Evolutionary conservation across 2,888 invertebrate species (phyloP), one percentile per base, ranked within the genome.

Genomic region (Invenusta paracnida): DNA sequence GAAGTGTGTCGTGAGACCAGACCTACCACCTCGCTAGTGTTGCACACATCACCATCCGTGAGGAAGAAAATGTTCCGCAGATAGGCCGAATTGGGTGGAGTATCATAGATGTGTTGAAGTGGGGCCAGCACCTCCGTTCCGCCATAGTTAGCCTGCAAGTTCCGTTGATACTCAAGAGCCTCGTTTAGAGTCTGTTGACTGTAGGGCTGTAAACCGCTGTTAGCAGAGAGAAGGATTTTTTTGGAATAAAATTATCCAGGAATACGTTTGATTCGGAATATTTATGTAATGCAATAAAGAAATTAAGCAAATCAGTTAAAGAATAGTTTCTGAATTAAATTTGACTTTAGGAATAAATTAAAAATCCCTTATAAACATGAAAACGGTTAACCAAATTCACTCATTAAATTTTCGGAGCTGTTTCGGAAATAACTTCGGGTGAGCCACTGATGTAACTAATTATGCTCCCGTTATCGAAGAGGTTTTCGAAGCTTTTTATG

Each of bases 1-100:
- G 17, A 1, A 23, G 29, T 29, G 29, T 85, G 25, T 67, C 27
- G 27, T 27, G 0, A 25, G 1, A 84, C 84, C 84, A 84, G 29
- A 5, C 25, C 27, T n/a, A 30, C 29, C 27, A 84, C 84, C 84
- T 89, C 88, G 1, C 89, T 88, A 0, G 89, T 89, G 85, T 91
- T 91, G 17, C 87, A 87, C 1, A 90, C 90, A 83, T 89, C 89
- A 28, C 92, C 92, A 88, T 92, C 91, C 13, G 91, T 91, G 5
- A 92, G 87, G 23, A 91, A 85, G 86, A 91, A 90, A 2, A 91
- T 88, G 88, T 91, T 89, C 30, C 90, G 84, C 2, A 88, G 67
- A 79, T 89, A 89, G 0, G 88, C 89, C 13, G 87, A 11, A 17
- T 2, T 0, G 23, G 30, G n/a, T 25, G 29, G 25, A 13, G 29